A percentile compares a stretch with the other conserved stretches of the same genome.
phyloP scores from a whole-genome alignment of 2,797 vertebrate species.

The Neostethus bicornis region DNA sequence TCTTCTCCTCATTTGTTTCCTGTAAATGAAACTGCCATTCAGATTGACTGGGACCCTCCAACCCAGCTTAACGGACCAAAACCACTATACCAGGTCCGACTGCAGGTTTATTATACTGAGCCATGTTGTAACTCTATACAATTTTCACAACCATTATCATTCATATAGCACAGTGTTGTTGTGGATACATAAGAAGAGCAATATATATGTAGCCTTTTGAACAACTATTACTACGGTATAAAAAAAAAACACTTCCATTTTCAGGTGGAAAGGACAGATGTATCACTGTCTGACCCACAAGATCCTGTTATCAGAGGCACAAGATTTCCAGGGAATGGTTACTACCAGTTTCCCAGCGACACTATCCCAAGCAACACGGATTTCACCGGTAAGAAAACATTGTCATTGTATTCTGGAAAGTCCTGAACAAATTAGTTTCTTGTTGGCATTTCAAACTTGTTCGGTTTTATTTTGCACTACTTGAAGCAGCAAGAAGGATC shows the following conservation, averaged over 20 bases:
- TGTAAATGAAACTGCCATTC: slow-evolving; percentile 82
- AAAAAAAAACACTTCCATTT: too few species aligned
- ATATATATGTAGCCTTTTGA: too few species aligned
- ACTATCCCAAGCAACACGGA: slow-evolving; percentile 83
- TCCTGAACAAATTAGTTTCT: too few species aligned
- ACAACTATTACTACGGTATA: too few species aligned
- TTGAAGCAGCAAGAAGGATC: too few species aligned
- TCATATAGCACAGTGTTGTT: too few species aligned
- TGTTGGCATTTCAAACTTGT: too few species aligned
- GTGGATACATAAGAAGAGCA: too few species aligned
- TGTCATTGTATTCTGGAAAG: background rate
- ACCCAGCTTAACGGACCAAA: slow-evolving; percentile 85
- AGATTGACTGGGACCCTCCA: slow-evolving; percentile 84
- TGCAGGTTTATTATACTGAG: background rate
- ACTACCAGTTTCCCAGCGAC: slow-evolving; percentile 84
- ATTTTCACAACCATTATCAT: too few species aligned
- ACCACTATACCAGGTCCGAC: slow-evolving; percentile 81
- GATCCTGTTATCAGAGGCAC: slow-evolving; percentile 80
- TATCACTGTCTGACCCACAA: slow-evolving; percentile 80
- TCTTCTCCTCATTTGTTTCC: slow-evolving; percentile 74
- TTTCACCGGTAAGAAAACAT: slow-evolving; percentile 84
- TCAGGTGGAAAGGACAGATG: slow-evolving; percentile 85
- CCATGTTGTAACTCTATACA: too few species aligned
- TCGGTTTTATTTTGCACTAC: too few species aligned
- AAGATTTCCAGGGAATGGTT: slow-evolving; percentile 86